These are phyloP conservation scores for Yponomeuta evonymella DNA, from an alignment of 2,888 invertebrate genomes.

Conservation along the genomic window DNA sequence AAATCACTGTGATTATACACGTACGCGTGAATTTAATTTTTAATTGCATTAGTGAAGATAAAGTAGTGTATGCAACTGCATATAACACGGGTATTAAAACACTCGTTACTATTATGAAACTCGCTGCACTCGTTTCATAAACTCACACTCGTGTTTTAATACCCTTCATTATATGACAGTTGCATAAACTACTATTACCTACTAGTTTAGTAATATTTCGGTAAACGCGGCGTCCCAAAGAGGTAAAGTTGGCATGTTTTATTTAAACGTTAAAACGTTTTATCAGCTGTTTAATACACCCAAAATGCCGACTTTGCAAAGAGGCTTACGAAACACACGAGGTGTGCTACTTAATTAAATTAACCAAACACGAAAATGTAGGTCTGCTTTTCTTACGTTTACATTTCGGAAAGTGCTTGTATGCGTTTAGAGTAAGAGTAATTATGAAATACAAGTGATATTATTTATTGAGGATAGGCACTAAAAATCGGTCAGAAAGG, in stretches of 20 bases:
- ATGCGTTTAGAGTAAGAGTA: conserved; percentile 3
- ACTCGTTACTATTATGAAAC: no score
- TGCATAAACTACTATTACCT: no score
- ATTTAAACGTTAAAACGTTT: no score
- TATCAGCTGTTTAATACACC: no score
- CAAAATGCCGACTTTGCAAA: not conserved
- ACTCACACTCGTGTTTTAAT: no score
- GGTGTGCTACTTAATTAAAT: not conserved
- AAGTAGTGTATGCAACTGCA: no score
- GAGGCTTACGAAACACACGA: not conserved
- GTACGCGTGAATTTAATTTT: no score
- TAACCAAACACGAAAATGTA: not conserved
- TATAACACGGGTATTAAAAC: no score
- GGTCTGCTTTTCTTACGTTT: not conserved
- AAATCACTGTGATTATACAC: no score
- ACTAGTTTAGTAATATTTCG: not conserved
- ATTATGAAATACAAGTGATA: conserved; percentile 10
- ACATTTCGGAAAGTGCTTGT: not conserved
- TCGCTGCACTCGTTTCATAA: no score
- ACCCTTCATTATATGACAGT: no score
- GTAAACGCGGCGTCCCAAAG: not conserved
- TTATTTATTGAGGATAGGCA: conserved; percentile 34
- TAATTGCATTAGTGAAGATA: no score
- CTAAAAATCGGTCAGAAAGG: conserved; percentile 28
- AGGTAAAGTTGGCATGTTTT: not conserved